Evolutionary conservation across 1,140 invertebrate genomes (phyloP), one percentile per base, ranked within the genome.

Genomic region (Orchesella cincta): DNA sequence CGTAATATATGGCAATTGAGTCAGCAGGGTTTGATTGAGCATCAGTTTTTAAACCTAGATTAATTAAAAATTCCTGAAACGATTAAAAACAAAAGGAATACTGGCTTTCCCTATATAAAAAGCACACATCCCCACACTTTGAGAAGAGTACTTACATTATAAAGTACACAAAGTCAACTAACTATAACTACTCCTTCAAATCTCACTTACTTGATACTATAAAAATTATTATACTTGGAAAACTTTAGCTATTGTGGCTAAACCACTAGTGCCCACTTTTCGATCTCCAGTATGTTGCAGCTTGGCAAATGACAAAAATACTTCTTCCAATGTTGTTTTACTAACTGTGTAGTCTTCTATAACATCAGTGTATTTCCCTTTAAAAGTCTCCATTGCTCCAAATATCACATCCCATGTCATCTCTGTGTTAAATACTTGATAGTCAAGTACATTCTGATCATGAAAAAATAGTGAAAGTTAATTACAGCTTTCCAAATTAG

Each of bases 271-370:
- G 14, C 8, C 14, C 8, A 73, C 71, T 16, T 46, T 51, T 8
- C 71, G 34, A 18, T 51, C 39, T 2, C 71, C 71, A 73, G 14
- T 46, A 26, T 73, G 28, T 23, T 76, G 75, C 3, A 29, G 70
- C 67, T 80, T 80, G 29, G 84, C 85, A 81, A 85, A 85, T 31
- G 83, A 82, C 12, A 85, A 75, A 39, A 85, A 85, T 34, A 90
- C 88, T 85, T 90, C 88, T 80, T 91, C 90, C 29, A 91, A 83
- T 20, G 89, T 89, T 16, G 90, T 90, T 81, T 90, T 89, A 73
- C 88, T 88, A 5, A 91, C 84, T 16, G 87, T 87, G 80, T 90
- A 91, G 82, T 90, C 89, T 82, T 90, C 89, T 2, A 73, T 46
- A 8, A 73, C 14, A 73, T 28, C 26, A 3, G 23, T 51, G 81